Percentiles rank a stretch among this genome's conserved stretches.
phyloP scores from a whole-genome alignment of 2,113 vertebrate genomes.

The Macrotis lagotis region DNA sequence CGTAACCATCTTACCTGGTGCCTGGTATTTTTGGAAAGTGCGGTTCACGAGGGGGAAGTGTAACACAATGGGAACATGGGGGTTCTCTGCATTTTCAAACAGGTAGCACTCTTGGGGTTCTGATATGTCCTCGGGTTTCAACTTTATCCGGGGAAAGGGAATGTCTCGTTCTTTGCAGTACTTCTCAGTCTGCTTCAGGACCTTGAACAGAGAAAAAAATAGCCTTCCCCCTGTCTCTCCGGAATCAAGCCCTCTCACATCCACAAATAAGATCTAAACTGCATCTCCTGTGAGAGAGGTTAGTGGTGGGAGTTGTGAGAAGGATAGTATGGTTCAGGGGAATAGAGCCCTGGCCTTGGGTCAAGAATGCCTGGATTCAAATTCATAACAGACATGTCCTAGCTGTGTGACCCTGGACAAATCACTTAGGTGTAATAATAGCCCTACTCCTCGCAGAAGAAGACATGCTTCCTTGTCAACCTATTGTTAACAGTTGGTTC shows the following conservation, averaged over 20 bases:
- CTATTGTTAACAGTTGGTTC: not conserved
- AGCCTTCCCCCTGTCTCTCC: not conserved
- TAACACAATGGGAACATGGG: slow-evolving; percentile 81
- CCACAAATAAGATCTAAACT: not conserved
- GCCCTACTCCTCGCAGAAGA: not conserved
- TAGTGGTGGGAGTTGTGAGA: not conserved
- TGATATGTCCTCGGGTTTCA: slow-evolving; percentile 78
- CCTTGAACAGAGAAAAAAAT: slow-evolving; percentile 67
- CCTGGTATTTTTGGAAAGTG: slow-evolving; percentile 82
- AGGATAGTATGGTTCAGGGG: not conserved
- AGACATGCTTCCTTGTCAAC: not conserved
- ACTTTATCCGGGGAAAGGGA: slow-evolving; percentile 83
- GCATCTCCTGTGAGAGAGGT: not conserved
- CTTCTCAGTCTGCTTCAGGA: slow-evolving; percentile 82
- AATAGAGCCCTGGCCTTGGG: not conserved
- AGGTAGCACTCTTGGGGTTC: slow-evolving; percentile 85
- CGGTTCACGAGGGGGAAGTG: slow-evolving; percentile 88
- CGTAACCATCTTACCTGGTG: slow-evolving; percentile 80
- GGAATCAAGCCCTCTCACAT: not conserved
- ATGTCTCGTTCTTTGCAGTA: slow-evolving; percentile 84
- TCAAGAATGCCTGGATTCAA: not conserved
- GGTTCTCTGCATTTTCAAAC: slow-evolving; percentile 80
- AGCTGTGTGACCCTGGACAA: not conserved
- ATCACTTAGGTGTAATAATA: not conserved
- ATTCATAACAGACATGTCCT: not conserved